A percentile compares a stretch with the other conserved stretches of the same genome.
Evolutionary conservation across 2,113 vertebrate species (phyloP).

Genomic region (Micromys minutus): DNA sequence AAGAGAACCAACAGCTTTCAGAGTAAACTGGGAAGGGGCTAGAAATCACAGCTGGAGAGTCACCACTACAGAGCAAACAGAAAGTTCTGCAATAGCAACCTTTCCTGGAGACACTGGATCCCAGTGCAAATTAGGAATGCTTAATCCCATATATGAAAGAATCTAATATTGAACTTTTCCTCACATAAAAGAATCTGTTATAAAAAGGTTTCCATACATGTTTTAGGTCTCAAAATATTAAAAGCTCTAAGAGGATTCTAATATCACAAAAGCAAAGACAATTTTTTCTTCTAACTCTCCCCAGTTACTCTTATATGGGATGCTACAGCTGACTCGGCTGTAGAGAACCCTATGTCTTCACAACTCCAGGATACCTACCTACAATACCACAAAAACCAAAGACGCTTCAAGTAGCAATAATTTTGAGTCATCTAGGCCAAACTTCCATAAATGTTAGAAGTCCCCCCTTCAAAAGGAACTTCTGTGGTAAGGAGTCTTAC

Average conservation of each 20-base stretch:
- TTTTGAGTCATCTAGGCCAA: not conserved
- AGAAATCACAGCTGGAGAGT: not conserved
- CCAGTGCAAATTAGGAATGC: not conserved
- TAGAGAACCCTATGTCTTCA: not conserved
- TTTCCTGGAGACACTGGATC: not conserved
- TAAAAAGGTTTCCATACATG: not conserved
- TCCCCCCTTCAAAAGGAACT: not conserved
- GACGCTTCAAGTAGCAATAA: not conserved
- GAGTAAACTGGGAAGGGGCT: slow-evolving; percentile 1
- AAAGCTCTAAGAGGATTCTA: not conserved
- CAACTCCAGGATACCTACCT: not conserved
- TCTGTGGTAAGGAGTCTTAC: not conserved
- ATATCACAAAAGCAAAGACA: slow-evolving; percentile 1
- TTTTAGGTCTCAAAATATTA: not conserved
- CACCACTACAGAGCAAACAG: not conserved
- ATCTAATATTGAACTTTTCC: not conserved
- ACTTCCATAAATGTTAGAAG: not conserved
- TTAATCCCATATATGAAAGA: not conserved
- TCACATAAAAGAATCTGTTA: not conserved
- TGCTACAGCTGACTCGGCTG: not conserved
- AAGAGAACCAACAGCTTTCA: not conserved
- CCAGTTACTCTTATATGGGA: not conserved
- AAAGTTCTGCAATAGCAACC: not conserved
- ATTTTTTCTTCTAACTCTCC: not conserved
- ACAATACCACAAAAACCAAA: slow-evolving; percentile 6